Evolutionary conservation across 2,113 vertebrate species (phyloP).

Genomic region (Furnarius figulus): DNA sequence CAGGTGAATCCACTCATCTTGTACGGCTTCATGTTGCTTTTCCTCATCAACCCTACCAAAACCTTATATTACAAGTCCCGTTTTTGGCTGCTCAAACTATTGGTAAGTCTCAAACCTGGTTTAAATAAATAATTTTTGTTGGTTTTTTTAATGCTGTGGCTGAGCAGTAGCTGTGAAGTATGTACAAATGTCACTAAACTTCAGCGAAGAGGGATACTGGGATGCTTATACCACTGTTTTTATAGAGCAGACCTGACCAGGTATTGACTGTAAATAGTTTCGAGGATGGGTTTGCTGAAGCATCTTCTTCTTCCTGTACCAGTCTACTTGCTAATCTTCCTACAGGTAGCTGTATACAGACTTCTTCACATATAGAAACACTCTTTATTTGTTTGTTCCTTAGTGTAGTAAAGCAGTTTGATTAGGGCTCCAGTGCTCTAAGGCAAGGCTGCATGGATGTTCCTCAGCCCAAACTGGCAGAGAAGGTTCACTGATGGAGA

Average conservation of each 20-base stretch:
- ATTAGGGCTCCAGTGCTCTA: background rate
- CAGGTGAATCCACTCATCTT: conserved; percentile 94
- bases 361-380: background rate
- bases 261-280: background rate
- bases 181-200: background rate
- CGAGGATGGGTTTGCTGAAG: background rate
- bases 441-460: background rate
- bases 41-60: conserved; percentile 97
- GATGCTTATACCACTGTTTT: background rate
- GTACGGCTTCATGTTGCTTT: conserved; percentile 95
- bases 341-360: background rate
- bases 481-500: background rate
- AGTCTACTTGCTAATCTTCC: background rate
- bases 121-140: background rate
- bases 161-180: background rate
- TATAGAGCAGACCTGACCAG: background rate
- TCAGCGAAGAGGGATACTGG: background rate
- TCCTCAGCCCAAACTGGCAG: background rate
- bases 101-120: conserved; percentile 82
- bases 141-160: background rate
- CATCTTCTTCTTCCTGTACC: background rate
- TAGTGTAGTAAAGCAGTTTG: background rate
- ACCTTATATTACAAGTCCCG: conserved; percentile 99
- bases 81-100: conserved; percentile 96
- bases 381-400: background rate